Evolutionary conservation across 1,140 invertebrate genomes (phyloP), one percentile per base, ranked within the genome.

Genomic region (Stegodyphus mimosarum): DNA sequence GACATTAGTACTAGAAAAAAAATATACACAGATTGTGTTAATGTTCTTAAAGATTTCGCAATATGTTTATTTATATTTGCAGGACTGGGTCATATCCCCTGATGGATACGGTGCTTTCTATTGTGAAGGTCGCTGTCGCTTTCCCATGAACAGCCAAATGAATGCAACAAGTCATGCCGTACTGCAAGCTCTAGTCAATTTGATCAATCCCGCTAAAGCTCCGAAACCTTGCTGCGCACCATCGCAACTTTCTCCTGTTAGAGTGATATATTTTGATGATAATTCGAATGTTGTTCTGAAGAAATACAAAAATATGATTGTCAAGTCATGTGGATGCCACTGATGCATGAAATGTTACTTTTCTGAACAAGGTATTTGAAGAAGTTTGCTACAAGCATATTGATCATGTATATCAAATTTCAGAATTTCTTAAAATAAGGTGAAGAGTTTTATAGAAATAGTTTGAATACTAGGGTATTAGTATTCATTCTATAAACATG

Each of bases 91-190:
- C 69, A 97, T 98, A 77, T 96, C 96, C 7, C 97, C 97, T 5
- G 95, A 97, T 89, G 96, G 96, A 7, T 98, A 97, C 90, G 94
- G 95, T n/a, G 96, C 97, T 0, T 97, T 95, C 90, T 98, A 96
- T 90, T 98, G 97, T 91, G 94, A 94, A 88, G 97, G 97, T 5
- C 96, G 97, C 91, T 98, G 97, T 89, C 95, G 95, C 90, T 98
- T 98, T 88, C 97, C 97, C 1, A 90, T 98, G 6, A 90, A 90
- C 78, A 89, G 90, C 11, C 95, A 96, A 88, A 96, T 97, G 94
- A 98, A 98, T 91, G 96, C 97, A 15, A 98, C 97, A 0, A 98
- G 98, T 91, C 97, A 98, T 90, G 97, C 97, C 0, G 97, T 98
- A 88, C 96, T 98, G 6, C 97, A 98, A 91, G 98, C 96, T 1